These are phyloP conservation scores for Salvator merianae DNA, from an alignment of 2,113 vertebrate genomes.

Conservation along the genomic window DNA sequence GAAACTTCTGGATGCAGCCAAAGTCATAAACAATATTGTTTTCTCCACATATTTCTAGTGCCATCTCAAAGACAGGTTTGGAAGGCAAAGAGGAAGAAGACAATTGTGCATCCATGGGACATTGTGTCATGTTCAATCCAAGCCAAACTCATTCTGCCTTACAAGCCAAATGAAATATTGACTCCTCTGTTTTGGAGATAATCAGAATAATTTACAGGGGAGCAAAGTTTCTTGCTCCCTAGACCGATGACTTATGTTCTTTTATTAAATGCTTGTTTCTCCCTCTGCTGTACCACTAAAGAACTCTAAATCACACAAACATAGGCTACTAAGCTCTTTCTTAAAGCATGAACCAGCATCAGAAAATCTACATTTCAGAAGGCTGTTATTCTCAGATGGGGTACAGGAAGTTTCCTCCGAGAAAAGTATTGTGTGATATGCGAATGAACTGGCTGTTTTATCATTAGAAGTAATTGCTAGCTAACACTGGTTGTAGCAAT, in stretches of 20 bases:
- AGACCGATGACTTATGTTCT: slow-evolving; percentile 19
- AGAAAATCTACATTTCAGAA: neutral
- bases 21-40: neutral
- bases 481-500: too few species aligned
- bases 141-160: neutral
- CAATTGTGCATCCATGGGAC: neutral
- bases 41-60: neutral
- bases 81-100: neutral
- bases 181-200: slow-evolving; percentile 26
- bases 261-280: slow-evolving; percentile 23
- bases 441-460: too few species aligned
- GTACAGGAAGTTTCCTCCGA: too few species aligned
- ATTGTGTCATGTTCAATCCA: neutral
- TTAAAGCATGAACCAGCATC: neutral
- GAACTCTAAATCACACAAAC: slow-evolving; percentile 11
- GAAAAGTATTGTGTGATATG: neutral
- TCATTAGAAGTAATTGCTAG: too few species aligned
- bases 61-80: neutral
- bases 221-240: slow-evolving; percentile 4
- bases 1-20: too few species aligned
- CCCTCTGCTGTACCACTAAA: neutral
- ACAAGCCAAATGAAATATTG: slow-evolving; percentile 11
- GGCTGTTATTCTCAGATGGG: neutral
- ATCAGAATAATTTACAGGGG: slow-evolving; percentile 29
- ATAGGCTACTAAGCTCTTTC: neutral